Base-by-base conservation (phyloP, 1,140 invertebrate genomes). In the Drosophila sproati region DNA sequence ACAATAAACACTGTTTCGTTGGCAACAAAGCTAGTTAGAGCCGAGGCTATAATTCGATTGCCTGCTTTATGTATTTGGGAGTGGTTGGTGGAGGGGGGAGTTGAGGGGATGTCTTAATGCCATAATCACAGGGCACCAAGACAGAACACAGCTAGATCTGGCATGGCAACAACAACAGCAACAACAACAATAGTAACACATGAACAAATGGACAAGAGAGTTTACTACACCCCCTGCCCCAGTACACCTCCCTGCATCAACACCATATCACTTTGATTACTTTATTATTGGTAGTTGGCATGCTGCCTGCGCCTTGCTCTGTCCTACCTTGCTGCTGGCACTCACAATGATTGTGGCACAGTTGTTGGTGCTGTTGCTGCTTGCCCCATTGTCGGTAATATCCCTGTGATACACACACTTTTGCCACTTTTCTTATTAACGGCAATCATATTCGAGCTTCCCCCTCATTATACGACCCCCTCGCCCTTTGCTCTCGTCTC, bases 261-360 rank as follows among this genome's bases (percentile, higher is more conserved):
- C 82, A 88, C 82, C 82, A 88, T 88, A 88, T 88, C 83, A 82
- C 73, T 89, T 89, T 87, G 83, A 87, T 87, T 87, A 82, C 83
- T 87, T 87, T 87, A 87, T 89, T 87, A 87, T 87, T 87, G 83
- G 83, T 73, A 74, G 77, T 67, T 64, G 59, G 60, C 77, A 80
- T 60, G 63, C 69, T 29, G 52, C 70, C 80, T 52, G 47, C 51
- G 7, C 28, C 41, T 52, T 39, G 39, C 50, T 59, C 62, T 12
- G 31, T n/a, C 43, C 34, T 39, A 71, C 57, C n/a, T 59, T 72
- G 60, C 47, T 51, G 28, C 56, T 73, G 31, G 71, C 78, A 71
- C 78, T 73, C 61, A 78, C 43, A 71, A 64, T 79, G 77, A 79
- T 82, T 82, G 80, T 72, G 78, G 29, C 48, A 31, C 54, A 50